Evolutionary conservation across 2,888 invertebrate genomes (phyloP).

Genomic region (Eupithecia pulchellata): DNA sequence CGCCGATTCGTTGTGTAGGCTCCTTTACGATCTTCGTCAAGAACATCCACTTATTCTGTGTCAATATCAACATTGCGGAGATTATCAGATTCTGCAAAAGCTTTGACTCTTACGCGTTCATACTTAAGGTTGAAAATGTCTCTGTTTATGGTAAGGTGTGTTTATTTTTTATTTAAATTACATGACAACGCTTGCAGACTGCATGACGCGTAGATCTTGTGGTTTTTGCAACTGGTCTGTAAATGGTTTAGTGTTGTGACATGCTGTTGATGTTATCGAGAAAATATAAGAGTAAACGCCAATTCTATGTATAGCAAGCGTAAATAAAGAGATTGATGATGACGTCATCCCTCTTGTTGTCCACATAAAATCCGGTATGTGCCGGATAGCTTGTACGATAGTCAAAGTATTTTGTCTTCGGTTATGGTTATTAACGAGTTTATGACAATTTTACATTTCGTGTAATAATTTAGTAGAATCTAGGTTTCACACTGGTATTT

Average conservation of each 20-base stretch:
- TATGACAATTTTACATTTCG: neutral
- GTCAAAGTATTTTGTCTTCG: too few species aligned
- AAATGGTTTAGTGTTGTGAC: constrained; percentile 66
- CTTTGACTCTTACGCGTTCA: neutral
- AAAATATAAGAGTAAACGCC: neutral
- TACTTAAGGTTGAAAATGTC: constrained; percentile 2
- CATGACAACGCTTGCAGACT: constrained; percentile 67
- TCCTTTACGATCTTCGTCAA: constrained; percentile 13
- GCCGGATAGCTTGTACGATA: too few species aligned
- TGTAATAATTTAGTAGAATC: neutral
- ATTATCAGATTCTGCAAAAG: constrained; percentile 20
- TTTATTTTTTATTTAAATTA: constrained; percentile 65
- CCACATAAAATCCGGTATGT: too few species aligned
- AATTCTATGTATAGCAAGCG: neutral
- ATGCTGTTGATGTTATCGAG: constrained; percentile 25
- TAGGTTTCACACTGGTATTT: too few species aligned
- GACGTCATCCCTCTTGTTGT: too few species aligned
- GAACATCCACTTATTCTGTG: constrained; percentile 15
- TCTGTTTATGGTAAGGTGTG: constrained; percentile 45
- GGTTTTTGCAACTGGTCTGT: constrained; percentile 73
- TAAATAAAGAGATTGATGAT: too few species aligned
- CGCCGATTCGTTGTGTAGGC: neutral
- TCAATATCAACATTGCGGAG: constrained; percentile 30
- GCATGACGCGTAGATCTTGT: constrained; percentile 77
- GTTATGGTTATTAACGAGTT: too few species aligned